Evolutionary conservation across 2,113 vertebrate species (phyloP).

Genomic region (Engystomops pustulosus): DNA sequence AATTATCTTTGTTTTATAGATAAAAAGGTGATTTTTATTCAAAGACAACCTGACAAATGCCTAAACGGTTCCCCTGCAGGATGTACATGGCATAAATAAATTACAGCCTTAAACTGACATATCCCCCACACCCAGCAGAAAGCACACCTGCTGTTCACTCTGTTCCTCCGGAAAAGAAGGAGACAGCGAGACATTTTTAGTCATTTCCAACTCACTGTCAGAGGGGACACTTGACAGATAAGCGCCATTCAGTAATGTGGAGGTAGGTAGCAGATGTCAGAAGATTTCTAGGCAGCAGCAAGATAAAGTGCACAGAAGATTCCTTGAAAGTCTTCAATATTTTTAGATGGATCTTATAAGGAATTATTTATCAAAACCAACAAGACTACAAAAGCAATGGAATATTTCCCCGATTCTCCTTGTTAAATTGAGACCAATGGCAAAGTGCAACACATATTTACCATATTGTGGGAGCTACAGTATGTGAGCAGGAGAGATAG

Average conservation of each 20-base stretch:
- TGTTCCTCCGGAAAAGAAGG: background rate
- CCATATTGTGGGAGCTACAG: background rate
- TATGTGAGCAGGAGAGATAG: background rate
- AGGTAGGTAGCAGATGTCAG: conserved; percentile 25
- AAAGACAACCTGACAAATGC: background rate
- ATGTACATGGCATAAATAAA: background rate
- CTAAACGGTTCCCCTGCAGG: background rate
- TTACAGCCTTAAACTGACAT: conserved; percentile 1
- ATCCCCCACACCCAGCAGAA: background rate
- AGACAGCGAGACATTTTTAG: conserved; percentile 20
- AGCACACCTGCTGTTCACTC: conserved; percentile 3
- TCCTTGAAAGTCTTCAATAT: conserved; percentile 26
- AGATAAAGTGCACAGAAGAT: background rate
- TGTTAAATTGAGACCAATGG: background rate
- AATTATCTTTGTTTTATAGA: background rate
- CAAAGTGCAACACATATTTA: background rate
- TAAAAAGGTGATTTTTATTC: background rate
- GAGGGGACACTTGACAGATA: conserved; percentile 38
- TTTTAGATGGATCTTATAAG: conserved; percentile 17
- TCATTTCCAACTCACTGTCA: conserved; percentile 24
- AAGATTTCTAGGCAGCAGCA: conserved; percentile 16
- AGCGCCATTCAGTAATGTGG: conserved; percentile 26
- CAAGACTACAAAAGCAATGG: background rate
- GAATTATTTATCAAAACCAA: conserved; percentile 46
- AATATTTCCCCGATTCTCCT: background rate